These are phyloP conservation scores for Sphaeridia pumilis DNA, from an alignment of 2,888 invertebrate genomes.

Conservation along the genomic window DNA sequence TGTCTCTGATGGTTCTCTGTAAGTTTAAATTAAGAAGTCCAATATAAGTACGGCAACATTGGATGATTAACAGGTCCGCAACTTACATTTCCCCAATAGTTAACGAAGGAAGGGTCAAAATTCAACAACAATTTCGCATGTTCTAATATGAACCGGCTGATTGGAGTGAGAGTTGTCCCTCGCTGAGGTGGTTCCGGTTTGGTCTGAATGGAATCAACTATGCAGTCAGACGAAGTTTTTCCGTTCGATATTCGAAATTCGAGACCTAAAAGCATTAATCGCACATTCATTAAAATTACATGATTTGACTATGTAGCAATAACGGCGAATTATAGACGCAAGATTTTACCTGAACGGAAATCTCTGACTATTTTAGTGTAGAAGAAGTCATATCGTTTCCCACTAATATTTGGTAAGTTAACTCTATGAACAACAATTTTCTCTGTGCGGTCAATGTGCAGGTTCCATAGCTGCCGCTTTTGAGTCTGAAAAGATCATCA, in stretches of 20 bases:
- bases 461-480: constrained; percentile 35
- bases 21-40: not conserved
- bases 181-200: constrained; percentile 26
- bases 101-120: constrained; percentile 35
- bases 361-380: constrained; percentile 36
- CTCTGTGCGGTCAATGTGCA: constrained; percentile 35
- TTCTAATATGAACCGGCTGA: constrained; percentile 35
- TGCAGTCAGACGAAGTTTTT: constrained; percentile 32
- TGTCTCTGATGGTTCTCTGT: constrained; percentile 34
- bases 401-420: constrained; percentile 31
- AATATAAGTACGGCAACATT: too few relatives aligned
- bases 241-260: constrained; percentile 35
- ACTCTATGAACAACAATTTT: constrained; percentile 36
- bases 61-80: not conserved
- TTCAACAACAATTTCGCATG: constrained; percentile 35
- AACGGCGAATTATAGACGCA: not conserved
- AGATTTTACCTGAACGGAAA: constrained; percentile 32
- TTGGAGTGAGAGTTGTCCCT: constrained; percentile 17
- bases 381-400: constrained; percentile 34
- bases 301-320: not conserved
- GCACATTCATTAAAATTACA: not conserved
- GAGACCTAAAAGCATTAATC: constrained; percentile 18
- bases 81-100: constrained; percentile 36
- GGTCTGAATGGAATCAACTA: constrained; percentile 35
- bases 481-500: constrained; percentile 25